Conservation (phyloP, 2,888 invertebrate genomes). For the Andrena marginata region DNA sequence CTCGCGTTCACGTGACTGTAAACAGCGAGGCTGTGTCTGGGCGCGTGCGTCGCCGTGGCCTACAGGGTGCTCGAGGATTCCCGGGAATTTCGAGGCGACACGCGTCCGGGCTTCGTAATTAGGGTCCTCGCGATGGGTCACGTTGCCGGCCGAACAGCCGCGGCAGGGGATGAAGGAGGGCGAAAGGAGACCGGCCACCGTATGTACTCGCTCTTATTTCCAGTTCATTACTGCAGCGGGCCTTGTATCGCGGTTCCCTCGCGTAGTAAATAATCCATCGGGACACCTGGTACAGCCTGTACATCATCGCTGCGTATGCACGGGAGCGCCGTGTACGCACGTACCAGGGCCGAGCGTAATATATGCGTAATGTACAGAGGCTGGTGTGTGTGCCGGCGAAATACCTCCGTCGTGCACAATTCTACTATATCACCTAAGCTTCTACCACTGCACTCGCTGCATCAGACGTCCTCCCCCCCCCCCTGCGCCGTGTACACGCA, state of each 20-base stretch:
- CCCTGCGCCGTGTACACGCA: neutral
- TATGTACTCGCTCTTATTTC: slow-evolving; percentile 35
- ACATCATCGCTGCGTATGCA: slow-evolving; percentile 49
- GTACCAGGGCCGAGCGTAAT: slow-evolving; percentile 45
- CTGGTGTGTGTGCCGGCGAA: slow-evolving; percentile 42
- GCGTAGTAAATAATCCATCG: slow-evolving; percentile 49
- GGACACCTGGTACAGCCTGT: slow-evolving; percentile 60
- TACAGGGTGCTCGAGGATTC: neutral
- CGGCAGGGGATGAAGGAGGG: neutral
- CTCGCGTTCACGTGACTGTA: neutral
- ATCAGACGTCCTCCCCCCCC: neutral
- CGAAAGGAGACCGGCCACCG: neutral
- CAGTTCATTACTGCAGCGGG: slow-evolving; percentile 34
- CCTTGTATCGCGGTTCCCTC: slow-evolving; percentile 31
- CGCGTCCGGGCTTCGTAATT: neutral
- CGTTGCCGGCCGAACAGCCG: neutral
- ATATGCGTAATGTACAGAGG: slow-evolving; percentile 58
- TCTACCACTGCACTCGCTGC: slow-evolving; percentile 26
- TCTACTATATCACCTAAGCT: slow-evolving; percentile 44
- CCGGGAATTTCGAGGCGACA: neutral
- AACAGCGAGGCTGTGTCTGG: neutral
- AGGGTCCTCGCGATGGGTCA: neutral
- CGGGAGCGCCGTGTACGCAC: slow-evolving; percentile 46
- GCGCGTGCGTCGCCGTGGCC: neutral
- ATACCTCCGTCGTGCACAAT: slow-evolving; percentile 40